These are phyloP conservation scores for Stomatorhinus ivindoensis DNA, from an alignment of 2,113 vertebrate species.

Conservation along the genomic window DNA sequence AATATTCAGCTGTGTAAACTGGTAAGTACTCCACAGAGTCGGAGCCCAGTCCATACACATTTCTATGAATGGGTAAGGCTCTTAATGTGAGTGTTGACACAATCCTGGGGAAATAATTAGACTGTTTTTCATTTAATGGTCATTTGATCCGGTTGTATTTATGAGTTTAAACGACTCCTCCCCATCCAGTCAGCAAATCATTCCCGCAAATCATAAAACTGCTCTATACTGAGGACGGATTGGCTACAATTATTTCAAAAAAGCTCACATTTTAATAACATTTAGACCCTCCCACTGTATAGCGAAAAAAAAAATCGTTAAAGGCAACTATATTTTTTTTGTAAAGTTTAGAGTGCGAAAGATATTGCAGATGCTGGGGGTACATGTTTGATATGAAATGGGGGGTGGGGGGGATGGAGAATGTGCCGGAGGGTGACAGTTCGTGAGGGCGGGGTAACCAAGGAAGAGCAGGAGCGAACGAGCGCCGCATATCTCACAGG, in stretches of 20 bases:
- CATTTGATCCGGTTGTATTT: not conserved
- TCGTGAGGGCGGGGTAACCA: slow-evolving; percentile 29
- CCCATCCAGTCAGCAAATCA: not conserved
- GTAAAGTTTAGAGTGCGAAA: not conserved
- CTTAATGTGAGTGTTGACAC: not conserved
- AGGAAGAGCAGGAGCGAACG: slow-evolving; percentile 32
- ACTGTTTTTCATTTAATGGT: not conserved
- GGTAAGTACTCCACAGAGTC: not conserved
- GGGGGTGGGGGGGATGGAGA: not conserved
- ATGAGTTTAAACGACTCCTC: not conserved
- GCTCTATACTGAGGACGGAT: not conserved
- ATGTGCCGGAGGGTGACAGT: slow-evolving; percentile 3
- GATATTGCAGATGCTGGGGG: not conserved
- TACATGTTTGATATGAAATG: not conserved
- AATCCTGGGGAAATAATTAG: not conserved
- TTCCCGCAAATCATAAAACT: not conserved
- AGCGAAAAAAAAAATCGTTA: not conserved
- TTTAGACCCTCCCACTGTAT: not conserved
- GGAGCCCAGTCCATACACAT: not conserved
- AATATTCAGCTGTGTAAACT: not conserved
- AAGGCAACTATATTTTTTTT: not conserved
- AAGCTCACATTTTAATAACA: not conserved
- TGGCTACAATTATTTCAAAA: not conserved
- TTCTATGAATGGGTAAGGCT: not conserved
- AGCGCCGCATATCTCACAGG: slow-evolving; percentile 55